Evolutionary conservation across 1,140 invertebrate species (phyloP), one percentile per base, ranked within the genome.

Genomic region (Drosophila athabasca): DNA sequence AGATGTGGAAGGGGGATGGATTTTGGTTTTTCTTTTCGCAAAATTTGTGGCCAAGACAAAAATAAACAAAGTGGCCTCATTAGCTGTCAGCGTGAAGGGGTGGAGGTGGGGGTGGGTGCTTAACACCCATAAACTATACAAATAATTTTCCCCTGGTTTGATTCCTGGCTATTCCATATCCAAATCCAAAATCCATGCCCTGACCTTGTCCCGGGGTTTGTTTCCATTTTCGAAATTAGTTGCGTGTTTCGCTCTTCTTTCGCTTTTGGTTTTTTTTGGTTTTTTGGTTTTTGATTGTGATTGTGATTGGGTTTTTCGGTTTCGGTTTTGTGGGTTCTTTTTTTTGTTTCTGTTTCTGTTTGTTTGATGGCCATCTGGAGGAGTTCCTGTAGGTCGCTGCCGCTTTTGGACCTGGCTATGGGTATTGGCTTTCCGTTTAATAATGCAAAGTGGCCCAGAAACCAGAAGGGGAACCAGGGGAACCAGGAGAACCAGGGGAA

Each of bases 21-120:
- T 68, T 69, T 69, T 26, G 29, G 31, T 7, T 35, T 39, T 39
- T 5, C 13, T 39, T 68, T 69, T 69, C 58, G 75, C 43, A 73
- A 65, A 80, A 62, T 54, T 54, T 53, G 57, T 62, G 55, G 77
- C 74, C 15, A 58, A 52, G 52, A 83, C 69, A 43, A 81, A 87
- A 81, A 87, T 84, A 84, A 84, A 81, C 77, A 87, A 79, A 74
- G 70, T 58, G 69, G 78, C 82, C 82, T 81, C 82, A 85, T 85
- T 85, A 81, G 55, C 41, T 54, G 50, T 19, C 31, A 22, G 24
- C 24, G 5, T 31, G 39, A 11, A 9, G 3, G 35, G 4, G 35
- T 0, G 35, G 3, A 0, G 11, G 2, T 2, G 11, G 43, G 53
- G 48, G 7, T 26, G 29, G 15, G 31, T 19, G 17, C 0, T 41